These are phyloP conservation scores for Epinephelus malabaricus DNA, from an alignment of 2,797 vertebrate genomes.

Conservation along the genomic window DNA sequence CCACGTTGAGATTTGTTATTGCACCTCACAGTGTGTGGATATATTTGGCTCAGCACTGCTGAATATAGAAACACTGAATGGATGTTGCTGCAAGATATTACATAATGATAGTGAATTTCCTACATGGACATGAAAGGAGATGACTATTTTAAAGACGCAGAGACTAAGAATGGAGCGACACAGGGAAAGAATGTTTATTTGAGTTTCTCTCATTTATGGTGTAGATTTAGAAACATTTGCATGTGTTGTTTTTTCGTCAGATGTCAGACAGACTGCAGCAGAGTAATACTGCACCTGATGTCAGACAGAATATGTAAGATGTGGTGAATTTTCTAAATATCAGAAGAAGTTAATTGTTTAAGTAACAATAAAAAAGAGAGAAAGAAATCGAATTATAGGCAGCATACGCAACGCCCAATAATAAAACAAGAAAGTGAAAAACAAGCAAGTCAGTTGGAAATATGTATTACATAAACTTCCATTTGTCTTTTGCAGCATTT, in stretches of 20 bases:
- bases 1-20: constrained; percentile 39
- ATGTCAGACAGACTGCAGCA: constrained; percentile 21
- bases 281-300: background rate
- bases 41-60: constrained; percentile 65
- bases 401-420: background rate
- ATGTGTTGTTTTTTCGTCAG: background rate
- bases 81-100: constrained; percentile 73
- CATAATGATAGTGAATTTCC: constrained; percentile 73
- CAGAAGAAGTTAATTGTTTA: background rate
- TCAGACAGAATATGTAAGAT: background rate
- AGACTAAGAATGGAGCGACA: constrained; percentile 18
- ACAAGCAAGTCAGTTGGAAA: background rate
- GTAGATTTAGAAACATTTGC: background rate
- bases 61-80: constrained; percentile 74
- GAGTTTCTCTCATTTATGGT: background rate
- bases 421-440: background rate
- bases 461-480: background rate
- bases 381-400: background rate
- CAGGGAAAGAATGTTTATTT: constrained; percentile 1
- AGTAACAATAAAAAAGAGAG: background rate
- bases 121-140: constrained; percentile 57
- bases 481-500: background rate
- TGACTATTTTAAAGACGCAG: constrained; percentile 60
- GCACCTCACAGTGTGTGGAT: constrained; percentile 51
- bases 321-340: background rate